phyloP scores from a whole-genome alignment of 2,113 vertebrate species.

The Oreochromis spilurus region DNA sequence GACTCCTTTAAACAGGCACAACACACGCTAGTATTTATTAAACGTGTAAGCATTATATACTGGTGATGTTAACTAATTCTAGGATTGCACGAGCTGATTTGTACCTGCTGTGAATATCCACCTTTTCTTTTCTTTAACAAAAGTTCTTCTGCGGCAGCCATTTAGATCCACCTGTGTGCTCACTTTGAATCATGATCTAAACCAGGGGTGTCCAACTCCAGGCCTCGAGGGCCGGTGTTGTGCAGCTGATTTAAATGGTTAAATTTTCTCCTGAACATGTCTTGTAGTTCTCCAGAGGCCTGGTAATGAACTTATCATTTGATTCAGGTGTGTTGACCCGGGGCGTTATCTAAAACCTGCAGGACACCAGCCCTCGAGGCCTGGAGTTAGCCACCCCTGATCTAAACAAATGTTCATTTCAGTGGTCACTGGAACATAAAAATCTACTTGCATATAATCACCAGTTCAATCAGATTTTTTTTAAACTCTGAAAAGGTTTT shows the following conservation, averaged over 20 bases:
- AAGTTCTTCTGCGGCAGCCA: background rate
- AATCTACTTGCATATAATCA: background rate
- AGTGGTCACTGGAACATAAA: background rate
- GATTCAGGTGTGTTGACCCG: no score
- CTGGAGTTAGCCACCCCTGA: background rate
- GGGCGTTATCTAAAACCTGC: no score
- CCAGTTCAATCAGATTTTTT: background rate
- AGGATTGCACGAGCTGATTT: background rate
- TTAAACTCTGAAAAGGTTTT: background rate
- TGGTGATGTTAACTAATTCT: background rate
- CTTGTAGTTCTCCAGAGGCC: no score
- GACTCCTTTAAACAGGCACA: rapidly evolving
- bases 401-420: background rate
- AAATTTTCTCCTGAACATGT: no score
- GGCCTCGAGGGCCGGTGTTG: no score
- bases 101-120: background rate
- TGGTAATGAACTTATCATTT: no score
- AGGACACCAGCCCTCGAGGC: no score
- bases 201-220: no score
- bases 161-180: no score
- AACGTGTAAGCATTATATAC: background rate
- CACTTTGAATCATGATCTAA: background rate
- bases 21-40: background rate
- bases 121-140: background rate
- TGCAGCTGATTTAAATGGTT: no score